These are phyloP conservation scores for Encarsia formosa DNA, from an alignment of 2,888 invertebrate genomes.

Conservation along the genomic window DNA sequence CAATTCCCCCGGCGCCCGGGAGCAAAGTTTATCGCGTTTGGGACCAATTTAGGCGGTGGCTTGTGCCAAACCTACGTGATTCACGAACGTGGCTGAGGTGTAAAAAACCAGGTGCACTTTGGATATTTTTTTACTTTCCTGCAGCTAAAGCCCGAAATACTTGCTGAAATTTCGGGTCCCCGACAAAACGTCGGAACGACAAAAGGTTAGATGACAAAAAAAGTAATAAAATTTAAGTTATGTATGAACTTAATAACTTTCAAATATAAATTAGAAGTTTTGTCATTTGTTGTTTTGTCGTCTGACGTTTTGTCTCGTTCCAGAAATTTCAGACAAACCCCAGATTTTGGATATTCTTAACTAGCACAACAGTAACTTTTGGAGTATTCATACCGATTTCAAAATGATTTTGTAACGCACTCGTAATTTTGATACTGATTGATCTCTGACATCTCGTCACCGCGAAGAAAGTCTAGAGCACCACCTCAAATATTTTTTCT, in stretches of 20 bases:
- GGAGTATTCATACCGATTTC: neutral
- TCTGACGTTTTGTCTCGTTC: no score
- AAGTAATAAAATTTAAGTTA: neutral
- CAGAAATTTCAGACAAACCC: no score
- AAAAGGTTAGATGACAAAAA: neutral
- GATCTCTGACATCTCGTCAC: neutral
- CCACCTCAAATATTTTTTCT: neutral
- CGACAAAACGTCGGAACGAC: no score
- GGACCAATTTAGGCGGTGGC: slow-evolving; percentile 37
- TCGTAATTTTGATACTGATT: neutral
- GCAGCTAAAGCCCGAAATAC: neutral
- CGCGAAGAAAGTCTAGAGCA: neutral
- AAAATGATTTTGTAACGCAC: neutral
- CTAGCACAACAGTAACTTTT: neutral
- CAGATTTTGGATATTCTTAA: neutral
- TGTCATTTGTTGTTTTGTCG: no score
- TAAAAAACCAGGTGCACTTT: slow-evolving; percentile 25
- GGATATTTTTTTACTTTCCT: slow-evolving; percentile 1
- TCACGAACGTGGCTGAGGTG: neutral
- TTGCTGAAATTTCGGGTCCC: neutral
- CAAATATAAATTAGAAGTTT: no score
- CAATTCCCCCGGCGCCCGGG: slow-evolving; percentile 37
- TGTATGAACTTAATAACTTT: neutral
- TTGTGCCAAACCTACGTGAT: slow-evolving; percentile 14
- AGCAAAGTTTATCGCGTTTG: slow-evolving; percentile 41